phyloP scores from a whole-genome alignment of 2,888 invertebrate genomes.

The Andrena minutula region DNA sequence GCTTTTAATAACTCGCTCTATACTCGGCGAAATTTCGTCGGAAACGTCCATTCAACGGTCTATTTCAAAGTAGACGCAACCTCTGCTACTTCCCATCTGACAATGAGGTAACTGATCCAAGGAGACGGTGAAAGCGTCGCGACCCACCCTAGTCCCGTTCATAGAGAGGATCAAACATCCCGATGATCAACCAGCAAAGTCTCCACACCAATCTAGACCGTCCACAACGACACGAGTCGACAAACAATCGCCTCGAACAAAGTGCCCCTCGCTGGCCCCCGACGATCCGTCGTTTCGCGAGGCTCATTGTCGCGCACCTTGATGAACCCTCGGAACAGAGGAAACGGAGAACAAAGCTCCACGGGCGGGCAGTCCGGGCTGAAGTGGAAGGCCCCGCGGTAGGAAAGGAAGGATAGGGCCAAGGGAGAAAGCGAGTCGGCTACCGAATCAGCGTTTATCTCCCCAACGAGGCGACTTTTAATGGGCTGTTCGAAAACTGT shows the following conservation, averaged over 20 bases:
- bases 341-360: constrained; percentile 44
- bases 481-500: constrained; percentile 82
- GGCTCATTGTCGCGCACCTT: constrained; percentile 57
- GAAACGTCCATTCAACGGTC: constrained; percentile 11
- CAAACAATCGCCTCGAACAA: constrained; percentile 31
- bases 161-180: constrained; percentile 11
- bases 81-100: neutral
- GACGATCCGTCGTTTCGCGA: constrained; percentile 26
- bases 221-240: neutral
- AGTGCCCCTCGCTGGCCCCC: constrained; percentile 18
- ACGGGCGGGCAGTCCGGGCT: constrained; percentile 46
- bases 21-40: constrained; percentile 27
- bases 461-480: constrained; percentile 80
- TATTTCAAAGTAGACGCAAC: neutral
- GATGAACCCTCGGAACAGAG: constrained; percentile 37
- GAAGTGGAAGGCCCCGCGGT: constrained; percentile 27
- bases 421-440: constrained; percentile 40
- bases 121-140: constrained; percentile 6
- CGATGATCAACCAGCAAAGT: neutral
- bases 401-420: constrained; percentile 17
- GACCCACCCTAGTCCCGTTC: neutral
- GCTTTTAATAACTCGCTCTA: constrained; percentile 49
- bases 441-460: constrained; percentile 82
- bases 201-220: neutral
- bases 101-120: neutral